A percentile compares a stretch with the other conserved stretches of the same genome.
These are phyloP conservation scores for Molossus alvarezi DNA, from an alignment of 2,797 vertebrate species.

Conservation along the genomic window DNA sequence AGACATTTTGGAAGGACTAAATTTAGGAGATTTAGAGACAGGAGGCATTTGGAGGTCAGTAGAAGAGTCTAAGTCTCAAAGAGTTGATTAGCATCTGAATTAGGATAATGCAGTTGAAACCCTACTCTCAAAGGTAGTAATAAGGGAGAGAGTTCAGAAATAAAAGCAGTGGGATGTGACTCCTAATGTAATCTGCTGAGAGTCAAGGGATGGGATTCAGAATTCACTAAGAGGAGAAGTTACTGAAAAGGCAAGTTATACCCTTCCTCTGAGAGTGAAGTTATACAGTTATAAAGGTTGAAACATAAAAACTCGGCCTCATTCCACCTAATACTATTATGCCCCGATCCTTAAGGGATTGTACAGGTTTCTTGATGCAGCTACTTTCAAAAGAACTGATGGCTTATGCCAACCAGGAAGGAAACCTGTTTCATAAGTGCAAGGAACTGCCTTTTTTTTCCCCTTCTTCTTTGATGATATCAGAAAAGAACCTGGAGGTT, in stretches of 20 bases:
- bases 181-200: background rate
- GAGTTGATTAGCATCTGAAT: background rate
- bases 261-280: background rate
- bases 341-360: background rate
- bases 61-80: background rate
- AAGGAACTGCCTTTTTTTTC: background rate
- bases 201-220: background rate
- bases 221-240: background rate
- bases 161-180: background rate
- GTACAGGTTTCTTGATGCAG: background rate
- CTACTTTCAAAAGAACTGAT: conserved; percentile 42
- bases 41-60: background rate
- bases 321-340: too few relatives aligned
- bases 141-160: background rate
- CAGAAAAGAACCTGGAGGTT: conserved; percentile 39
- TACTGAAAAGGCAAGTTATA: background rate
- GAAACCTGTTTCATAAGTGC: conserved; percentile 55
- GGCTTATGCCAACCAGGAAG: conserved; percentile 37
- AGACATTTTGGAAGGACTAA: background rate
- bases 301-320: background rate
- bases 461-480: conserved; percentile 24
- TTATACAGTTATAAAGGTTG: background rate
- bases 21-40: background rate
- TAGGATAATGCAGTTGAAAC: background rate
- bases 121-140: background rate